These are phyloP conservation scores for Dinoponera quadriceps DNA, from an alignment of 1,140 invertebrate genomes.

Conservation along the genomic window DNA sequence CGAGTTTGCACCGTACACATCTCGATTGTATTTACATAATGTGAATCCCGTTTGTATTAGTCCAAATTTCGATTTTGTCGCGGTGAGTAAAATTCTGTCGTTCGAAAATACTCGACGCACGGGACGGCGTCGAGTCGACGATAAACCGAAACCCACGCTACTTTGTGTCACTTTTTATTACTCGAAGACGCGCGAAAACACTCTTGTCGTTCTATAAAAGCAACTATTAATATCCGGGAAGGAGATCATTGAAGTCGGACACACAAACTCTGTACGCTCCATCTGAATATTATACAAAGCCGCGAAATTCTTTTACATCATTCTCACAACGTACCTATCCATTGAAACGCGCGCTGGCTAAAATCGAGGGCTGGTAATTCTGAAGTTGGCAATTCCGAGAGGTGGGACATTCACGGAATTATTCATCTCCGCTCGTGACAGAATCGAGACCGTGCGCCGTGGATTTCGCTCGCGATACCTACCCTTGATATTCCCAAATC, in stretches of 20 bases:
- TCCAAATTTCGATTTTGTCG: slow-evolving; percentile 58
- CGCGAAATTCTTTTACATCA: background rate
- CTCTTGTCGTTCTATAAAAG: background rate
- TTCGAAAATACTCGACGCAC: slow-evolving; percentile 39
- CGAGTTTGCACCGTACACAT: slow-evolving; percentile 45
- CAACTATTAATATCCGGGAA: background rate
- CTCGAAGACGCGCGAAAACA: background rate
- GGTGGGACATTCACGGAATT: background rate
- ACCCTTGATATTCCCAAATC: background rate
- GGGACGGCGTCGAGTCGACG: background rate
- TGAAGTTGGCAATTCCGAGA: too few species aligned
- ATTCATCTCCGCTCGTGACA: slow-evolving; percentile 1
- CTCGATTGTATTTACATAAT: slow-evolving; percentile 56
- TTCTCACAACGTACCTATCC: background rate
- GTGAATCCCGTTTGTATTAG: slow-evolving; percentile 47
- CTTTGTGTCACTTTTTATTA: background rate
- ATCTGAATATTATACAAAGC: background rate
- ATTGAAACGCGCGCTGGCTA: background rate
- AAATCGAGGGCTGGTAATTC: background rate
- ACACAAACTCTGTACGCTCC: background rate
- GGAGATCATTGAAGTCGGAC: background rate
- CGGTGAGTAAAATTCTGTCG: slow-evolving; percentile 44
- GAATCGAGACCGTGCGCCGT: background rate
- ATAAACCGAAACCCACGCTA: background rate
- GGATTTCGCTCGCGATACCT: background rate